These are phyloP conservation scores for Pocillopora verrucosa DNA, from an alignment of 64 coral and sea anemone genomes.

Conservation along the genomic window DNA sequence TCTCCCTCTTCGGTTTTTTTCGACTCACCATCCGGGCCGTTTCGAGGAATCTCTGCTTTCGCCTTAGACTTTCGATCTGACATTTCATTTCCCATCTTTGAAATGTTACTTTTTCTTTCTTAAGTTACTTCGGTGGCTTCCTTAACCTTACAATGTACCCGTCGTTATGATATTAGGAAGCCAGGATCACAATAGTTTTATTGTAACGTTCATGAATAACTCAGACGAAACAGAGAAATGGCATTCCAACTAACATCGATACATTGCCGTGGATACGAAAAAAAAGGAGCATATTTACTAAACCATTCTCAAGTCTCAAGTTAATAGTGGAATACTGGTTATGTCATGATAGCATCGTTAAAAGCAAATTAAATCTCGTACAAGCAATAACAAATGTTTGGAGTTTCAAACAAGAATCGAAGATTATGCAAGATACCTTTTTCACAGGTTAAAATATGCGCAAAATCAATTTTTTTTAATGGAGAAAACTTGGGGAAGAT, in stretches of 20 bases:
- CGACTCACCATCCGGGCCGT: slow-evolving; percentile 1
- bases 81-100: slow-evolving; percentile 19
- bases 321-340: no score
- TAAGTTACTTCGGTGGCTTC: neutral
- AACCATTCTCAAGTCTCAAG: no score
- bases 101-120: neutral
- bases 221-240: neutral
- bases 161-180: neutral
- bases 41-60: neutral
- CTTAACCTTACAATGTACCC: neutral
- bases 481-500: no score
- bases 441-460: no score
- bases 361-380: no score
- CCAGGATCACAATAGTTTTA: neutral
- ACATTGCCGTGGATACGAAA: slow-evolving; percentile 15
- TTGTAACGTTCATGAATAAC: neutral
- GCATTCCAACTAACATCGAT: neutral
- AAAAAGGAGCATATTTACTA: neutral
- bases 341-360: no score
- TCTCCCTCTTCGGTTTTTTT: neutral
- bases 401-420: no score
- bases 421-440: no score
- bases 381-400: no score
- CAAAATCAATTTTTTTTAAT: no score
- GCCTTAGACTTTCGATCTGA: neutral